Evolutionary conservation across 2,113 vertebrate species (phyloP), one percentile per base, ranked within the genome.

Genomic region (Microcebus jonahi): DNA sequence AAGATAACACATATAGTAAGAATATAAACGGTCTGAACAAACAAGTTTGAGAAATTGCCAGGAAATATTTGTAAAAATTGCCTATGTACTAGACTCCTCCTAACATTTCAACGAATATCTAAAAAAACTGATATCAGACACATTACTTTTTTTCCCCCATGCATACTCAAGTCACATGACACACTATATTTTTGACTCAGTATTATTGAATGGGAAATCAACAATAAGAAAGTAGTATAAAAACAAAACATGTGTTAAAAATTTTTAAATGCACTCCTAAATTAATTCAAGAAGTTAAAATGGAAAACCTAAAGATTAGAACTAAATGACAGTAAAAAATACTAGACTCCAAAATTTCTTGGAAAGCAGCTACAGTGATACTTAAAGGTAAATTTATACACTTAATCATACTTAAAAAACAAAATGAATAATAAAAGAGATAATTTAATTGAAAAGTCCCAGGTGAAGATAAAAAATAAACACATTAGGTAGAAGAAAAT

Each of bases 201-300:
- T 70, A 63, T 12, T 23, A 90, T 42, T 80, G 65, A 63, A 45
- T 18, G 81, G 75, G 39, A 55, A 92, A n/a, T 50, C 67, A 93
- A 8, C 9, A 86, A n/a, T 71, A 45, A 80, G 68, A 91, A 75
- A 39, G 25, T 36, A 48, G 29, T 70, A 89, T 70, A 89, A 86
- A 68, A 65, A 79, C 7, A 36, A 94, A 82, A 34, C 14, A 77
- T 25, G 6, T 39, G 14, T 53, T 92, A 31, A 80, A 36, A 89
- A 45, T n/a, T 12, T 4, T 65, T 80, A 79, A 87, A 79, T 57
- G 59, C 8, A 39, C 29, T 73, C 36, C 61, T 76, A 90, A 70
- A 82, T 67, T 86, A 76, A 68, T 70, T 79, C n/a, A 95, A 86
- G 5, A 83, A 77, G 55, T 90, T 92, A 90, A 87, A 63, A 77